Base-by-base conservation (phyloP, 37 sponge, comb jelly and placozoan genomes). In the Dysidea cf. avara region DNA sequence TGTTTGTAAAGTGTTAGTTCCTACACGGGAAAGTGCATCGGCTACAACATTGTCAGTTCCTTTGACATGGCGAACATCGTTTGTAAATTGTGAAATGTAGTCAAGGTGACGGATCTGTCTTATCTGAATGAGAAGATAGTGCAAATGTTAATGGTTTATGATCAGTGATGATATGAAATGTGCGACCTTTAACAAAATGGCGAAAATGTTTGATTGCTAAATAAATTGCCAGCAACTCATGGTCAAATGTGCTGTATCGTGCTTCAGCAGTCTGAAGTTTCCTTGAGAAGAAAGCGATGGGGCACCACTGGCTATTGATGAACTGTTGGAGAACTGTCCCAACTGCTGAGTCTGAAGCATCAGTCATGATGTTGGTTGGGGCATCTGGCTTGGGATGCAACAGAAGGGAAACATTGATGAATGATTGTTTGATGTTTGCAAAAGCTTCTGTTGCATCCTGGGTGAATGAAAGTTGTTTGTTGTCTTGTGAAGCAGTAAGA, bases 321-420 rank as follows among this genome's bases (percentile, higher is more conserved):
- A 13, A 30, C 33, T 62, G 64, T 53, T 65, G 47, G 60, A 14
- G 36, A 16, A 78, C 79, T 17, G 74, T 68, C 17, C 80, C 64
- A 67, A 62, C 33, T n/a, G 53, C 50, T 2, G 9, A 18, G 34
- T 71, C 66, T 28, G 76, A 84, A 53, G 85, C 73, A 52, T 84
- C 86, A 9, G 84, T 75, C 74, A 70, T 83, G 33, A 83, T 17
- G 43, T 67, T 40, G 37, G 73, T 75, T 3, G 75, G 71, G 48
- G 78, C 78, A 1, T 72, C 63, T 2, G 80, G 43, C 52, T 46
- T 47, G 48, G 85, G 85, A 40, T 85, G 43, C 26, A 46, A 5
- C 5, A 85, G 68, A 32, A 85, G 73, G 50, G 79, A 56, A 34
- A 65, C 73, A 0, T 64, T 56, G 2, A 61, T 73, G 0, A 67